A percentile compares a stretch with the other conserved stretches of the same genome.
phyloP scores from a whole-genome alignment of 92 coral and sea anemone genomes.

The Zoanthus solanderi region DNA sequence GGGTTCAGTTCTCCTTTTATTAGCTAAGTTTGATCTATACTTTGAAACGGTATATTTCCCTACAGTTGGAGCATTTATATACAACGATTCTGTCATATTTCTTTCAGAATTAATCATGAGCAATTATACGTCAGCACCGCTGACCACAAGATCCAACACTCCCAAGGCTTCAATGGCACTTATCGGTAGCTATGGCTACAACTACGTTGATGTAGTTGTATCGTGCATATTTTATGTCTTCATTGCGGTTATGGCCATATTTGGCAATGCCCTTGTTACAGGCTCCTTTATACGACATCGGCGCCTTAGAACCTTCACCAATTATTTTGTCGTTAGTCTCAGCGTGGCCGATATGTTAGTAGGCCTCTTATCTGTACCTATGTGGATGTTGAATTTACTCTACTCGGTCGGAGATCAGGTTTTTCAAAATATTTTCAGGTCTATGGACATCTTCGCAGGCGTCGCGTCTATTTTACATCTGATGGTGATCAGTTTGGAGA shows the following conservation, averaged over 20 bases:
- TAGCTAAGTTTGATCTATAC: too few relatives aligned
- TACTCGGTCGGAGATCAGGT: slow-evolving; percentile 38
- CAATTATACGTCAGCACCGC: slow-evolving; percentile 6
- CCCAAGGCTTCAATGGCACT: slow-evolving; percentile 23
- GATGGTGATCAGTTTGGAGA: slow-evolving; percentile 83
- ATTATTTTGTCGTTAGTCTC: slow-evolving; percentile 84
- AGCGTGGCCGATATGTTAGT: slow-evolving; percentile 83
- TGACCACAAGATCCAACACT: not conserved
- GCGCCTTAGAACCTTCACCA: slow-evolving; percentile 81
- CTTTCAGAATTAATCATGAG: slow-evolving; percentile 16
- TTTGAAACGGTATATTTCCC: too few relatives aligned
- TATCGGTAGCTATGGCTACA: slow-evolving; percentile 41
- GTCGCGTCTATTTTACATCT: slow-evolving; percentile 82
- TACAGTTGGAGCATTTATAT: too few relatives aligned
- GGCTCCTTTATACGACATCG: slow-evolving; percentile 85
- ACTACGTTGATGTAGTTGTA: slow-evolving; percentile 47
- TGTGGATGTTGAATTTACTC: slow-evolving; percentile 75
- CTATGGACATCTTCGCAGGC: slow-evolving; percentile 80
- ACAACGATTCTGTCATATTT: not conserved
- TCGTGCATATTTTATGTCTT: slow-evolving; percentile 78
- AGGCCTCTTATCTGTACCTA: slow-evolving; percentile 80
- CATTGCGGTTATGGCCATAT: slow-evolving; percentile 77
- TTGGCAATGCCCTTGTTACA: slow-evolving; percentile 87
- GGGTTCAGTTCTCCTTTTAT: too few relatives aligned
- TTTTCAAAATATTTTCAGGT: slow-evolving; percentile 46